A percentile compares a stretch with the other conserved stretches of the same genome.
These are phyloP conservation scores for Esox lucius DNA, from an alignment of 2,797 vertebrate species.

Conservation along the genomic window DNA sequence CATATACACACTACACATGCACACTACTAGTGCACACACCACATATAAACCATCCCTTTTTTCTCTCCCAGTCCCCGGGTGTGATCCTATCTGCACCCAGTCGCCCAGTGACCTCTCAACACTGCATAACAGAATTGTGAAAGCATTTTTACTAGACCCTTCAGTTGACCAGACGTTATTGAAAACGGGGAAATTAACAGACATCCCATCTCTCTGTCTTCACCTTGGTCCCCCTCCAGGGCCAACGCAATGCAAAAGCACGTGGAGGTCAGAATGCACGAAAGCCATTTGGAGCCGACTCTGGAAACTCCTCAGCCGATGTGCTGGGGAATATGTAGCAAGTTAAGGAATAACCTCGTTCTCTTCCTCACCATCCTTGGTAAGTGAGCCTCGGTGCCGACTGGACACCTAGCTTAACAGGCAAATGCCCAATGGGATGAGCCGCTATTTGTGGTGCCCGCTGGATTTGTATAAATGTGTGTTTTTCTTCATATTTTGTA, in stretches of 20 bases:
- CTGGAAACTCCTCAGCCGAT: constrained; percentile 59
- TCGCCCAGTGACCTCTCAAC: background rate
- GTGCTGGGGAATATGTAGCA: constrained; percentile 81
- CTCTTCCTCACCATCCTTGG: constrained; percentile 93
- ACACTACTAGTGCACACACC: too few relatives aligned
- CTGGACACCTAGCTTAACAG: too few relatives aligned
- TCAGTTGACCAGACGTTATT: background rate
- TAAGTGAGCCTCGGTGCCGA: constrained; percentile 54
- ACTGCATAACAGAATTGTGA: background rate
- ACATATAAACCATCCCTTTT: background rate
- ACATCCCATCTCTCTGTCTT: background rate
- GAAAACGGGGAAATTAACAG: background rate
- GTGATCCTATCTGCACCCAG: background rate
- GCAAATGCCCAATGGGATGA: too few relatives aligned
- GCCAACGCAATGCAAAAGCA: constrained; percentile 93
- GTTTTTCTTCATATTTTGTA: too few relatives aligned
- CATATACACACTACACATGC: too few relatives aligned
- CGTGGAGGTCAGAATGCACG: constrained; percentile 93
- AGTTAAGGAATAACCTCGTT: constrained; percentile 89
- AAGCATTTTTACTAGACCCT: background rate
- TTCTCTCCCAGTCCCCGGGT: background rate
- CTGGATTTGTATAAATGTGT: too few relatives aligned
- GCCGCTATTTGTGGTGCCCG: too few relatives aligned
- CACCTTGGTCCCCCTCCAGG: constrained; percentile 59
- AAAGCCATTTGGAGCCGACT: constrained; percentile 80